Conservation (phyloP, 2,797 vertebrate genomes). For the Heteromormyrus szaboi region DNA sequence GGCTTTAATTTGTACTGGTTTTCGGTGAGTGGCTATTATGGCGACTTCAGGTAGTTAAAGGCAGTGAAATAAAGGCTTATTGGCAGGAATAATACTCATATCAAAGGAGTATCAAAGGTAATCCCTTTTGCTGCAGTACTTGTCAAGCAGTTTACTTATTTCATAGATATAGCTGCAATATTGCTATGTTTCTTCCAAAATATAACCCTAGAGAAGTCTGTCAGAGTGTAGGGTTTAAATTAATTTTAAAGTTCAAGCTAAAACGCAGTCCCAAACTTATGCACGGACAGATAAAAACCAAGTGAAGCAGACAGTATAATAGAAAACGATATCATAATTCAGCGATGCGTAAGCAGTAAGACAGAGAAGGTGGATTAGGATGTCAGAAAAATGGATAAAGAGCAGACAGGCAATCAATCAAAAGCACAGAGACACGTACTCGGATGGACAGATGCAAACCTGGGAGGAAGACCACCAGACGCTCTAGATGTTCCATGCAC, state of each 20-base stretch:
- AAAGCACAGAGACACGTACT: not conserved
- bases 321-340: not conserved
- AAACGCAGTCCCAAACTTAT: not conserved
- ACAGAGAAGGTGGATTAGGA: not conserved
- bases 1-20: constrained; percentile 19
- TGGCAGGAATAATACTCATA: not conserved
- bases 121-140: not conserved
- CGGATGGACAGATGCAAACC: not conserved
- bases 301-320: not conserved
- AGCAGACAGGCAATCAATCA: constrained; percentile 16
- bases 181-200: not conserved
- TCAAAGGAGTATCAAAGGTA: not conserved
- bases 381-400: constrained; percentile 2
- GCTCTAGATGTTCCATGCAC: not conserved
- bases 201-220: not conserved
- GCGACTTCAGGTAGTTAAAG: not conserved
- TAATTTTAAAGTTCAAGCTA: not conserved
- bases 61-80: not conserved
- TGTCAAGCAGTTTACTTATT: not conserved
- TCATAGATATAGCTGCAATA: not conserved
- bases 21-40: constrained; percentile 15
- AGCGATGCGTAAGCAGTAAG: not conserved
- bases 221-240: not conserved
- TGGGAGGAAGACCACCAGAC: not conserved
- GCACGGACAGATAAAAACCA: not conserved